Conservation (phyloP, 2,113 vertebrate species). For the Pteropus alecto region DNA sequence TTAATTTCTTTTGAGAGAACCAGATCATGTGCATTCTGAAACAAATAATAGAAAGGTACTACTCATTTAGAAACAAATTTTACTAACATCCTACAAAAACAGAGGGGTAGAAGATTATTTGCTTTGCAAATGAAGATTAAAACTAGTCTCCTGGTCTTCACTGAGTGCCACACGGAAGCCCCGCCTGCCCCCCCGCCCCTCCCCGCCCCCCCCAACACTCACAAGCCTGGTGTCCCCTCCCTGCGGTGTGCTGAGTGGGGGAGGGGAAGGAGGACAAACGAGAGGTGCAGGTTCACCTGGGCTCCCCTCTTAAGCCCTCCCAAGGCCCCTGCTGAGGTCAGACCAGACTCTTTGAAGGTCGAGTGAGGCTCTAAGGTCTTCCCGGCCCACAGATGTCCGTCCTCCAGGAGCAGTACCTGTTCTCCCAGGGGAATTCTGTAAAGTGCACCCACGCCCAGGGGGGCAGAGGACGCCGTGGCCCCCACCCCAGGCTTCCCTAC, state of each 20-base stretch:
- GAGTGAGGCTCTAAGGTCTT: background rate
- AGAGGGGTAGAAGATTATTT: background rate
- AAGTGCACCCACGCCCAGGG: background rate
- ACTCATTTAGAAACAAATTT: background rate
- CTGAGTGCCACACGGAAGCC: accelerated
- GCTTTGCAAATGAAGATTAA: background rate
- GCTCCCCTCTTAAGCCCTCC: no score
- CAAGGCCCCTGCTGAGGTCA: background rate
- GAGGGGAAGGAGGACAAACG: background rate
- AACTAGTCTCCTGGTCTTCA: background rate
- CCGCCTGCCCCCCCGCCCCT: no score
- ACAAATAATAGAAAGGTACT: background rate
- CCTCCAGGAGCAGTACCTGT: background rate
- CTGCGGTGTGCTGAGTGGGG: background rate
- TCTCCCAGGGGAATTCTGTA: background rate
- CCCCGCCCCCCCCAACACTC: no score
- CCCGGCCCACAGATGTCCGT: background rate
- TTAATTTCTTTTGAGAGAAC: background rate
- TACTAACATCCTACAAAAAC: background rate
- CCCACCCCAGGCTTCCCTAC: background rate
- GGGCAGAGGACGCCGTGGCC: background rate
- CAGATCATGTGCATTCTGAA: background rate
- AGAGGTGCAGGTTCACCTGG: background rate
- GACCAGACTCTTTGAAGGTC: background rate
- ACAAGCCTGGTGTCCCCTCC: no score